These are phyloP conservation scores for Artemia franciscana DNA, from an alignment of 1,140 invertebrate species.

Conservation along the genomic window DNA sequence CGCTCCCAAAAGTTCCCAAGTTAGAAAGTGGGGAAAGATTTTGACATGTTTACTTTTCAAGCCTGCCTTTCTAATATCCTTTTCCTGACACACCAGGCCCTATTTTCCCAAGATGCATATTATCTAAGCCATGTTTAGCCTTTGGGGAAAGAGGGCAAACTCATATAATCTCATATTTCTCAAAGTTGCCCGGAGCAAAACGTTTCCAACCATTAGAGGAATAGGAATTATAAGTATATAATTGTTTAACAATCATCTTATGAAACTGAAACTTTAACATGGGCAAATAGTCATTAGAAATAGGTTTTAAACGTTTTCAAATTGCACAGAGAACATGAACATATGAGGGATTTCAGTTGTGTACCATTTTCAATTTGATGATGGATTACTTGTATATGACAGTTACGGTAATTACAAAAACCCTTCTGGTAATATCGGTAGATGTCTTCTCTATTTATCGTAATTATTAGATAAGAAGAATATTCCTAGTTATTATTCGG, in stretches of 20 bases:
- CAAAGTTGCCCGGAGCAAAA: not conserved
- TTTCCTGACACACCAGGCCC: not conserved
- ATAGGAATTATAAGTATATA: not conserved
- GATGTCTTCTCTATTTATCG: too few species aligned
- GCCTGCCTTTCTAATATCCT: not conserved
- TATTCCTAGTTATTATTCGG: too few species aligned
- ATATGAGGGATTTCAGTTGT: not conserved
- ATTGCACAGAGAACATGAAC: not conserved
- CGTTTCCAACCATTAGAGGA: not conserved
- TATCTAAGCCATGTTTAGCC: not conserved
- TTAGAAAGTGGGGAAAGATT: too few species aligned
- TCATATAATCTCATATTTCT: not conserved
- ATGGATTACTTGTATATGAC: not conserved
- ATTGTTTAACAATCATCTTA: not conserved
- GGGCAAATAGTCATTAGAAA: not conserved
- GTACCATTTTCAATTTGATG: not conserved
- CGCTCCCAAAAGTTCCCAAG: too few species aligned
- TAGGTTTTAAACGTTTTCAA: not conserved
- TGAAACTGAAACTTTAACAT: not conserved
- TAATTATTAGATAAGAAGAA: too few species aligned
- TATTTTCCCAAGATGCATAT: not conserved
- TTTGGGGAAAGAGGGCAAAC: not conserved
- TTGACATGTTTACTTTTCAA: too few species aligned
- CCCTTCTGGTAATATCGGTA: too few species aligned
- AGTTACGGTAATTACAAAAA: not conserved